These are phyloP conservation scores for Esox masquinongy DNA, from an alignment of 2,797 vertebrate species.

Conservation along the genomic window DNA sequence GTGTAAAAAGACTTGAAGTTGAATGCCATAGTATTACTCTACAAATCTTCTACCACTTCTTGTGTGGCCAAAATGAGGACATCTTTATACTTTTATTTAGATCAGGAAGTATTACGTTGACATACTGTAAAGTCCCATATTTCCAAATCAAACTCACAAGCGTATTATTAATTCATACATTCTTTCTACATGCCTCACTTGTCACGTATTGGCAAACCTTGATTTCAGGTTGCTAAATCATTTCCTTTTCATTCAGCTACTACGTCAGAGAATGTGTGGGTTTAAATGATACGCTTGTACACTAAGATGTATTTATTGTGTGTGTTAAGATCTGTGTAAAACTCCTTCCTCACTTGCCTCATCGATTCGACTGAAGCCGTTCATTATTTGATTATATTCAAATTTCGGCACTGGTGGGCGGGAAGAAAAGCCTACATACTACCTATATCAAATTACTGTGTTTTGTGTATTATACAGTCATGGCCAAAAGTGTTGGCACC, in stretches of 20 bases:
- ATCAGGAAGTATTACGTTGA: background rate
- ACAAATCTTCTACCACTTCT: background rate
- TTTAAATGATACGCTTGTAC: background rate
- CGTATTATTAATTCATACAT: background rate
- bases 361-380: background rate
- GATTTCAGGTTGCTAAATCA: background rate
- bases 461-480: background rate
- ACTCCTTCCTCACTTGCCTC: background rate
- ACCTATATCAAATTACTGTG: background rate
- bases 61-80: background rate
- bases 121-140: background rate
- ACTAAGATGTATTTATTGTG: background rate
- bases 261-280: background rate
- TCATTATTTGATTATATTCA: background rate
- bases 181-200: background rate
- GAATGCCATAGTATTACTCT: background rate
- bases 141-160: background rate
- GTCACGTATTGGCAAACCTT: background rate
- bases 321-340: background rate
- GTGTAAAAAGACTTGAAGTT: background rate
- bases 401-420: background rate
- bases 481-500: no score
- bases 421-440: background rate
- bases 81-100: background rate
- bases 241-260: background rate